Evolutionary conservation across 1,140 invertebrate species (phyloP).

Genomic region (Drosophila cardini): DNA sequence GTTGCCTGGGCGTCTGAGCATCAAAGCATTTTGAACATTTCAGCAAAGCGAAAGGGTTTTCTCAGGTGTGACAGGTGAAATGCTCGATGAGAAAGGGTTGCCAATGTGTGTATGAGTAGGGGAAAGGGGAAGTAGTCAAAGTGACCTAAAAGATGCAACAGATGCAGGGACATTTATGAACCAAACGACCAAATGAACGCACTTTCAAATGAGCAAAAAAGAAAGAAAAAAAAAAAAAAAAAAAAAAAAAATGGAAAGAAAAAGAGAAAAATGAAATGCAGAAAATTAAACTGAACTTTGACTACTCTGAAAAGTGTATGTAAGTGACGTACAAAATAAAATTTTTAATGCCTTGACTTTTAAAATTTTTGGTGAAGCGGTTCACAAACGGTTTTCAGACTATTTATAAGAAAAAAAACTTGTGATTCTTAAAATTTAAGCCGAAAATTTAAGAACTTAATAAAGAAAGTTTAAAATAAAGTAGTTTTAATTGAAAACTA

Average conservation of each 20-base stretch:
- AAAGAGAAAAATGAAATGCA: neutral
- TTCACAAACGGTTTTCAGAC: too few relatives aligned
- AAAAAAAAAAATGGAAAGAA: neutral
- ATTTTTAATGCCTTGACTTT: too few relatives aligned
- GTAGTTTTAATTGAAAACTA: too few relatives aligned
- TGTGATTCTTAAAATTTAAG: too few relatives aligned
- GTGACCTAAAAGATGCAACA: conserved; percentile 27
- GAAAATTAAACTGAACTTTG: too few relatives aligned
- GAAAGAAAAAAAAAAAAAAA: neutral
- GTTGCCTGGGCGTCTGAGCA: conserved; percentile 13
- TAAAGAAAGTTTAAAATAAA: too few relatives aligned
- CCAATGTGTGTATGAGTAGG: neutral
- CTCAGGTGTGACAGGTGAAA: conserved; percentile 39
- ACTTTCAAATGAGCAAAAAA: neutral
- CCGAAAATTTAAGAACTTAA: too few relatives aligned
- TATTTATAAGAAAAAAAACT: too few relatives aligned
- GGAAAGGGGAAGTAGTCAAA: neutral
- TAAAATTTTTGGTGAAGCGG: too few relatives aligned
- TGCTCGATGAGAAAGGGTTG: neutral
- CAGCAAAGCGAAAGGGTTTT: neutral
- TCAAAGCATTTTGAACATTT: too few relatives aligned
- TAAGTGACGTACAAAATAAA: too few relatives aligned
- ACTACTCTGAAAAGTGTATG: too few relatives aligned
- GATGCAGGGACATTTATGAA: conserved; percentile 35
- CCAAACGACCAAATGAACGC: conserved; percentile 6